Evolutionary conservation across 2,113 vertebrate genomes (phyloP).

Genomic region (Ivindomyrus marchei): DNA sequence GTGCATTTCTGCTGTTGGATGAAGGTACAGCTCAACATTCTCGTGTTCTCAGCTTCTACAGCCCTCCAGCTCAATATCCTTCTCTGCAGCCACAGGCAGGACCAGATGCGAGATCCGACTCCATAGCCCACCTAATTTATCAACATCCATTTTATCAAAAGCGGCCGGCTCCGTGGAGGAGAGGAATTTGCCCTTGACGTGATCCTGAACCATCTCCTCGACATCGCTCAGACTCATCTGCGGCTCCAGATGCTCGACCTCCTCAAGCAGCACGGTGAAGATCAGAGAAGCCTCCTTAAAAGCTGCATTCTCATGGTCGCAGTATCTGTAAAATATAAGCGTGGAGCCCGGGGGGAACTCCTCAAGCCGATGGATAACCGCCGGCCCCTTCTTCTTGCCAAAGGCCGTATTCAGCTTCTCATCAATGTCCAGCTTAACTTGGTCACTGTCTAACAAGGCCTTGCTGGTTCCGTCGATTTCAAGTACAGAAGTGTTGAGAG

Average conservation of each 20-base stretch:
- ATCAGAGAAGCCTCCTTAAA: slow-evolving; percentile 79
- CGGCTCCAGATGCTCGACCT: slow-evolving; percentile 54
- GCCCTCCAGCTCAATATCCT: slow-evolving; percentile 38
- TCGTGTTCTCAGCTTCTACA: slow-evolving; percentile 38
- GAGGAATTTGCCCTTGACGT: slow-evolving; percentile 70
- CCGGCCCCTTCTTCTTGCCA: slow-evolving; percentile 59
- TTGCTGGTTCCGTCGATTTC: slow-evolving; percentile 60
- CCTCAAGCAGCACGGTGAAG: slow-evolving; percentile 77
- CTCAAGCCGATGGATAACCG: slow-evolving; percentile 79
- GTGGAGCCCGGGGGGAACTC: slow-evolving; percentile 80
- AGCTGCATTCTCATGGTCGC: slow-evolving; percentile 84
- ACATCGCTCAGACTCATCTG: slow-evolving; percentile 50
- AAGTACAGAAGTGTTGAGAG: slow-evolving; percentile 56
- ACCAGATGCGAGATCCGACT: slow-evolving; percentile 68
- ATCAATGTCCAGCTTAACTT: slow-evolving; percentile 77
- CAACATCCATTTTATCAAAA: slow-evolving; percentile 62
- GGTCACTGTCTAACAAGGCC: slow-evolving; percentile 61
- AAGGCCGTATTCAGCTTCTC: slow-evolving; percentile 66
- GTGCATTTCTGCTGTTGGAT: neutral
- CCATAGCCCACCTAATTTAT: slow-evolving; percentile 66
- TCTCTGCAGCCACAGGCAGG: slow-evolving; percentile 54
- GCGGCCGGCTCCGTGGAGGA: slow-evolving; percentile 33
- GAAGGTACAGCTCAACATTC: neutral
- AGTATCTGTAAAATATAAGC: slow-evolving; percentile 95
- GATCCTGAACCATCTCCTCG: slow-evolving; percentile 83